Evolutionary conservation across 1,140 invertebrate species (phyloP).

Genomic region (Drosophila ironensis): DNA sequence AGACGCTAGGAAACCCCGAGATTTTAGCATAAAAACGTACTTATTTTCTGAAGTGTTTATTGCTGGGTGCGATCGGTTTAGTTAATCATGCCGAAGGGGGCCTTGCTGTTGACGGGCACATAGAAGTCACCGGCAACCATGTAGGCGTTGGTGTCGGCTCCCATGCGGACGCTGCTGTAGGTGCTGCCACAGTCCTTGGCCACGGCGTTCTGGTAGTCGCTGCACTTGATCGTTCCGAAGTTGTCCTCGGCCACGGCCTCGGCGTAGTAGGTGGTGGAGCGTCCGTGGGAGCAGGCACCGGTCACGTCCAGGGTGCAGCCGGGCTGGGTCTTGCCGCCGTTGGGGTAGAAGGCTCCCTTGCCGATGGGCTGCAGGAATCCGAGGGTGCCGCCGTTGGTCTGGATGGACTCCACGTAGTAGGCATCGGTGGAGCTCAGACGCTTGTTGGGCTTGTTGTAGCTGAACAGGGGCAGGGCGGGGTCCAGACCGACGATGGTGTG

Average conservation of each 20-base stretch:
- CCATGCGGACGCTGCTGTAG: conserved; percentile 74
- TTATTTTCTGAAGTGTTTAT: not conserved
- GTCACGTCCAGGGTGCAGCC: conserved; percentile 82
- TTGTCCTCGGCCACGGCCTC: conserved; percentile 80
- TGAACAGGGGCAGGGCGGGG: conserved; percentile 82
- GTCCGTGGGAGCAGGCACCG: conserved; percentile 82
- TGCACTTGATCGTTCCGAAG: conserved; percentile 61
- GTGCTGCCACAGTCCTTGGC: conserved; percentile 48
- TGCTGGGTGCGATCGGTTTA: conserved; percentile 39
- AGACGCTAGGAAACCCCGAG: too few species aligned
- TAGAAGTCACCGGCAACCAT: conserved; percentile 72
- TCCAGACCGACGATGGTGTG: conserved; percentile 82
- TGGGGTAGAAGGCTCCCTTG: conserved; percentile 83
- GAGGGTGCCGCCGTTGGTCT: conserved; percentile 83
- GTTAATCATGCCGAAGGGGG: conserved; percentile 76
- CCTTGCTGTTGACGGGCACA: conserved; percentile 62
- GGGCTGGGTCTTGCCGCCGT: conserved; percentile 83
- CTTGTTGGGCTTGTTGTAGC: conserved; percentile 52
- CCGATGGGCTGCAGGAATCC: conserved; percentile 83
- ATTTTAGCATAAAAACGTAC: not conserved
- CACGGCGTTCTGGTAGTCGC: conserved; percentile 46
- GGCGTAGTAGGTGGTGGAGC: conserved; percentile 84
- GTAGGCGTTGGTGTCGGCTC: conserved; percentile 76
- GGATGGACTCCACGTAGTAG: conserved; percentile 82
- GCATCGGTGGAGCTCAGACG: conserved; percentile 81